Conservation (phyloP, 2,888 invertebrate genomes). For the Caenorhabditis plicata region DNA sequence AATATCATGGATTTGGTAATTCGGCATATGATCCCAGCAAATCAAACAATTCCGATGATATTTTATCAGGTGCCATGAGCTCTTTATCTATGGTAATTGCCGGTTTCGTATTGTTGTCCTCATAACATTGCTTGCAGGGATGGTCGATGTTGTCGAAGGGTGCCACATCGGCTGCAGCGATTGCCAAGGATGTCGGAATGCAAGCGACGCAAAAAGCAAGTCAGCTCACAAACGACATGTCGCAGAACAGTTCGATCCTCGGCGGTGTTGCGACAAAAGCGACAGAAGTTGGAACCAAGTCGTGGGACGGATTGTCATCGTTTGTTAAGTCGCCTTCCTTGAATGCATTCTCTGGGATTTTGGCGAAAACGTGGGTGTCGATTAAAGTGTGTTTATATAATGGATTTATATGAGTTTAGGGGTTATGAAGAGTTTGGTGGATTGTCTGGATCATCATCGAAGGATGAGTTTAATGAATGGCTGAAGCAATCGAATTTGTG, state of each 20-base stretch:
- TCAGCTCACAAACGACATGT: constrained; percentile 49
- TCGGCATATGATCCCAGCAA: constrained; percentile 33
- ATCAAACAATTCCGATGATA: constrained; percentile 41
- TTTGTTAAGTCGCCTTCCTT: constrained; percentile 64
- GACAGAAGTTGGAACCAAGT: constrained; percentile 57
- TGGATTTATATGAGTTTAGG: constrained; percentile 13
- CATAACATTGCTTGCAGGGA: constrained; percentile 46
- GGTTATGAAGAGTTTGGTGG: constrained; percentile 35
- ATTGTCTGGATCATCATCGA: constrained; percentile 21
- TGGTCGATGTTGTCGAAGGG: constrained; percentile 62
- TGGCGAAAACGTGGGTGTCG: constrained; percentile 16
- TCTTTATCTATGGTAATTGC: constrained; percentile 53
- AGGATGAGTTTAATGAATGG: constrained; percentile 34
- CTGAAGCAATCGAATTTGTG: constrained; percentile 25
- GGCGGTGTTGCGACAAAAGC: constrained; percentile 54
- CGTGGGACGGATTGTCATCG: constrained; percentile 56
- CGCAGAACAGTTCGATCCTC: constrained; percentile 41
- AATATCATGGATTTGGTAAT: constrained; percentile 64
- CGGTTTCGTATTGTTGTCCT: no score
- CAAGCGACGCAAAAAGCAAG: constrained; percentile 61
- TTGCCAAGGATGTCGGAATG: constrained; percentile 60
- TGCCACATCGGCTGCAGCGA: constrained; percentile 58
- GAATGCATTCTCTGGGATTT: constrained; percentile 49
- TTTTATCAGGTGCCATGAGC: constrained; percentile 58
- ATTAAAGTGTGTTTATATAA: background rate